Percentiles rank a stretch among this genome's conserved stretches.
Evolutionary conservation across 1,140 invertebrate species (phyloP).

Genomic region (Pectinophora gossypiella): DNA sequence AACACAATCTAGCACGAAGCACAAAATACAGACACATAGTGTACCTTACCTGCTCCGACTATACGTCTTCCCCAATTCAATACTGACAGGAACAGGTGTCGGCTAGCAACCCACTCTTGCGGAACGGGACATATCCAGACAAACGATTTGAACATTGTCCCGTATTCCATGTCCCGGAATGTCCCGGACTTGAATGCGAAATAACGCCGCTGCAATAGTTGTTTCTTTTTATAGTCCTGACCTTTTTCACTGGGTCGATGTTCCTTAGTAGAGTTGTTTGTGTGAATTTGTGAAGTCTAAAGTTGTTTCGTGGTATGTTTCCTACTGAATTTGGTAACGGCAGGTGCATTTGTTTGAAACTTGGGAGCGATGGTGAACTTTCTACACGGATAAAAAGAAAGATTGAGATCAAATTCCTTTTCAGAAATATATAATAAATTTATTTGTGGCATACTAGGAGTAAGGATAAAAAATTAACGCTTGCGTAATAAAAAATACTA

Average conservation of each 20-base stretch:
- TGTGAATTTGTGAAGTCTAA: too few species aligned
- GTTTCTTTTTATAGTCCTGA: constrained; percentile 24
- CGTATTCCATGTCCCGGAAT: not conserved
- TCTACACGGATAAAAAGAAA: too few species aligned
- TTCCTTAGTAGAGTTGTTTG: too few species aligned
- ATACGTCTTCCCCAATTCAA: constrained; percentile 2
- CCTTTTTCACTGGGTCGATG: constrained; percentile 9
- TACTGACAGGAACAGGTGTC: constrained; percentile 15
- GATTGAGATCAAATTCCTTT: too few species aligned
- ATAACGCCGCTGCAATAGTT: not conserved
- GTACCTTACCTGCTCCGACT: not conserved
- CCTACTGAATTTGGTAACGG: too few species aligned
- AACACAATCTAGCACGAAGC: not conserved
- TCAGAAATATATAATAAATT: too few species aligned
- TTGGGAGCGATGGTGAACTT: too few species aligned
- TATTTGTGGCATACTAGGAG: too few species aligned
- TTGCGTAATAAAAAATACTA: too few species aligned
- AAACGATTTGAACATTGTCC: constrained; percentile 2
- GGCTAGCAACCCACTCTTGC: not conserved
- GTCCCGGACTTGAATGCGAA: not conserved
- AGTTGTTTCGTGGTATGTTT: too few species aligned
- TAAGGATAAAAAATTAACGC: too few species aligned
- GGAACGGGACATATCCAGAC: constrained; percentile 8
- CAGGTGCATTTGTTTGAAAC: too few species aligned
- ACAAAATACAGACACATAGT: not conserved